These are phyloP conservation scores for Bedellia somnulentella DNA, from an alignment of 2,888 invertebrate species.

Conservation along the genomic window DNA sequence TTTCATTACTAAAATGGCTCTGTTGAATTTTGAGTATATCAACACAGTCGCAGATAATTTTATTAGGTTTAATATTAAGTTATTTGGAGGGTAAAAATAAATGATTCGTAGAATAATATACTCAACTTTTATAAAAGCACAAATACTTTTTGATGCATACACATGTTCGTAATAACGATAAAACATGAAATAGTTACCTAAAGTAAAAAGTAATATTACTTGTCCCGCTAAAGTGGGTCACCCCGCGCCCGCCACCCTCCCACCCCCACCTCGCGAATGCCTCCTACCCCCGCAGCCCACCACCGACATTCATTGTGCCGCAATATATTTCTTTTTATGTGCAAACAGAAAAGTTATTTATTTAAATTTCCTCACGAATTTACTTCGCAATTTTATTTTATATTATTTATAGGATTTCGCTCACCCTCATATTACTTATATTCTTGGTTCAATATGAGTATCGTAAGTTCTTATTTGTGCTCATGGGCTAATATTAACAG, in stretches of 20 bases:
- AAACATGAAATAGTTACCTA: conserved; percentile 61
- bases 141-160: too few species aligned
- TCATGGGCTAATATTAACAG: too few species aligned
- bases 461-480: too few species aligned
- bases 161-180: conserved; percentile 54
- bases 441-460: too few species aligned
- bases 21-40: too few species aligned
- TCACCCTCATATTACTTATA: conserved; percentile 1
- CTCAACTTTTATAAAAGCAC: too few species aligned
- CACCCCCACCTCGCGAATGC: conserved; percentile 25
- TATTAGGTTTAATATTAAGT: too few species aligned
- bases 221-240: conserved; percentile 62
- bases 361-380: conserved; percentile 63
- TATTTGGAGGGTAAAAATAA: too few species aligned
- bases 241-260: conserved; percentile 26
- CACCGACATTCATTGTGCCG: conserved; percentile 61
- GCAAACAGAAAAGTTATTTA: conserved; percentile 63
- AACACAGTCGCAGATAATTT: too few species aligned
- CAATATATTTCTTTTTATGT: conserved; percentile 63
- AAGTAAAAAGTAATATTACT: conserved; percentile 63
- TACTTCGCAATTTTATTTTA: conserved; percentile 61
- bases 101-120: too few species aligned
- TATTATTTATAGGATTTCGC: conserved; percentile 12
- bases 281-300: conserved; percentile 33
- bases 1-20: too few species aligned